Base-by-base conservation (phyloP, 2,113 vertebrate genomes). In the Cariama cristata region DNA sequence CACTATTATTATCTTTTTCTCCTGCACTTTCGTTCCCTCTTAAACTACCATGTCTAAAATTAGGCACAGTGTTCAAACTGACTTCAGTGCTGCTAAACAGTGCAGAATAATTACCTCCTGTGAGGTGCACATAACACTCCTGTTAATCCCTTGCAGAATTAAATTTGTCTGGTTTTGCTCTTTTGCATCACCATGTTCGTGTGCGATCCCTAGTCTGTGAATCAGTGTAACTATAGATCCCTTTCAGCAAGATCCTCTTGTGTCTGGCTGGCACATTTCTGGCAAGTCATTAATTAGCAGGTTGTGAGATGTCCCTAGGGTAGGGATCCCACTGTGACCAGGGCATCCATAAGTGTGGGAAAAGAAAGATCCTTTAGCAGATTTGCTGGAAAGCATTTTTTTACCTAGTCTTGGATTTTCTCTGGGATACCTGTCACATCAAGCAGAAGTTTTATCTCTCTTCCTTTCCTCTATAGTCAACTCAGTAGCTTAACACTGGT, bases 81-180 rank as follows among this genome's bases (percentile, higher is more conserved):
- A 60, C 67, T 83, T 83, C 71, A 91, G 67, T 4, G 1, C 53
- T 90, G 93, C 88, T 93, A 95, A 93, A 74, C 47, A 93, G 88
- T 93, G 93, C 85, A n/a, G 88, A 95, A 91, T 77, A 93, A 93
- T 89, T 18, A 11, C 73, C 64, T 92, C 68, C 68, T 90, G 30
- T 35, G 93, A 93, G 85, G 26, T 69, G 30, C 59, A 44, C 11
- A 4, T 15, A 47, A 28, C 23, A 44, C 33, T 80, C 35, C 77
- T 73, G 26, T 38, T 60, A 64, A 19, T 76, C 44, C n/a, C 68
- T n/a, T 38, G 14, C 20, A 40, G 58, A 38, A 87, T 18, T 44
- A 42, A 28, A 56, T n/a, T 68, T 52, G 19, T 20, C 58, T 82
- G 15, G 2, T 53, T 75, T 82, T 73, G 38, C 45, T 79, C 53